A percentile compares a stretch with the other conserved stretches of the same genome.
phyloP scores from a whole-genome alignment of 2,888 invertebrate genomes.

The Bombylius discolor region DNA sequence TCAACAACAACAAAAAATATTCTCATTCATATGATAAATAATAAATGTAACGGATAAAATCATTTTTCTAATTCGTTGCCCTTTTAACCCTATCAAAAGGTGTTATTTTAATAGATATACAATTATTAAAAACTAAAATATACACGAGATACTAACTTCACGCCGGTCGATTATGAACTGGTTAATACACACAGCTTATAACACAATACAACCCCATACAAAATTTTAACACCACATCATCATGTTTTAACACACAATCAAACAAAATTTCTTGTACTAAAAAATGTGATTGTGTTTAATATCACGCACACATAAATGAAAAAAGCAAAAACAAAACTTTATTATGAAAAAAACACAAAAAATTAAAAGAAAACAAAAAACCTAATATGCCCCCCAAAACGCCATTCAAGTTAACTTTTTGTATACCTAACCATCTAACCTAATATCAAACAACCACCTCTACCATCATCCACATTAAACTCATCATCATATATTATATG shows the following conservation, averaged over 20 bases:
- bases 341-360: too few relatives aligned
- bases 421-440: too few relatives aligned
- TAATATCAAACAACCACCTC: too few relatives aligned
- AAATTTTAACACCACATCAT: background rate
- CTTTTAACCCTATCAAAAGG: background rate
- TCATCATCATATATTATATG: too few relatives aligned
- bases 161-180: conserved; percentile 39
- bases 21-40: too few relatives aligned
- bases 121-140: conserved; percentile 12
- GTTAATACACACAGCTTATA: conserved; percentile 32
- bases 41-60: too few relatives aligned
- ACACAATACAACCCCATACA: conserved; percentile 25
- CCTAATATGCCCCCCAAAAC: too few relatives aligned
- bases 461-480: too few relatives aligned
- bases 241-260: too few relatives aligned
- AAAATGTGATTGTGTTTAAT: background rate
- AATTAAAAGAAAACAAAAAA: background rate
- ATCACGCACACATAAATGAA: background rate
- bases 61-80: background rate
- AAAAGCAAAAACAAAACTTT: too few relatives aligned
- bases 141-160: conserved; percentile 34
- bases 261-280: background rate
- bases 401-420: too few relatives aligned
- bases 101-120: background rate
- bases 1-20: too few relatives aligned